Percentiles rank a stretch among this genome's conserved stretches.
Evolutionary conservation across 2,888 invertebrate species (phyloP).

Genomic region (Agriopis aurantiaria): DNA sequence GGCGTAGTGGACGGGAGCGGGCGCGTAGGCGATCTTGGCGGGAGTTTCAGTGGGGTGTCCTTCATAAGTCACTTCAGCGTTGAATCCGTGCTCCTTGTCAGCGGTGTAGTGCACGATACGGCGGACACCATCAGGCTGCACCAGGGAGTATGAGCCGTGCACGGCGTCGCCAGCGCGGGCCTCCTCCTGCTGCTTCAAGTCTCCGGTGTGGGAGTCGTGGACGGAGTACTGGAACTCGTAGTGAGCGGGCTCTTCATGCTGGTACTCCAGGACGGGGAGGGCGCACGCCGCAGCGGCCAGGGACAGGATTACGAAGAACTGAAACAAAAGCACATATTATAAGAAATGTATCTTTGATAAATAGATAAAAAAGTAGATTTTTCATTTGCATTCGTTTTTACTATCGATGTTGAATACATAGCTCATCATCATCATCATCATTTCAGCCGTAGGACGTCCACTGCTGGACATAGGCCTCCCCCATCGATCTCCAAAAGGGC

Average conservation of each 20-base stretch:
- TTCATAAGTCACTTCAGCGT: constrained; percentile 78
- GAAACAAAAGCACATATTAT: constrained; percentile 38
- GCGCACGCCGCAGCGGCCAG: constrained; percentile 55
- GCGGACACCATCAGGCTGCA: constrained; percentile 79
- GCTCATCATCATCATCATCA: too few relatives aligned
- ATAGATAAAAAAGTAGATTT: neutral
- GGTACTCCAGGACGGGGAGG: constrained; percentile 63
- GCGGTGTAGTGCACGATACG: constrained; percentile 81
- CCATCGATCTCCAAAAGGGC: too few relatives aligned
- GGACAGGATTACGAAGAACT: constrained; percentile 69
- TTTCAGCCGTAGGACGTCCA: too few relatives aligned
- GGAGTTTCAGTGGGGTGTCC: constrained; percentile 64
- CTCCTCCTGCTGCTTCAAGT: constrained; percentile 81
- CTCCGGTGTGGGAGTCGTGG: constrained; percentile 76
- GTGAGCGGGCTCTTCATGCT: constrained; percentile 70
- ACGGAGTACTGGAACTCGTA: constrained; percentile 81
- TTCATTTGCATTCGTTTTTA: neutral
- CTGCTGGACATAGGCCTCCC: too few relatives aligned
- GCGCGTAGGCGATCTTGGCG: constrained; percentile 39
- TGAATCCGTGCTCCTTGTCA: constrained; percentile 77
- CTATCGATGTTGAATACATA: neutral
- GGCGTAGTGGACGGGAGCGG: constrained; percentile 44
- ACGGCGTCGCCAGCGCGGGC: constrained; percentile 75
- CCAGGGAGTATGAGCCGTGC: constrained; percentile 79
- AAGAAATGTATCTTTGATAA: neutral